Percentiles rank a stretch among this genome's conserved stretches.
These are phyloP conservation scores for Spatulosminthurus flaviceps DNA, from an alignment of 2,888 invertebrate species.

Conservation along the genomic window DNA sequence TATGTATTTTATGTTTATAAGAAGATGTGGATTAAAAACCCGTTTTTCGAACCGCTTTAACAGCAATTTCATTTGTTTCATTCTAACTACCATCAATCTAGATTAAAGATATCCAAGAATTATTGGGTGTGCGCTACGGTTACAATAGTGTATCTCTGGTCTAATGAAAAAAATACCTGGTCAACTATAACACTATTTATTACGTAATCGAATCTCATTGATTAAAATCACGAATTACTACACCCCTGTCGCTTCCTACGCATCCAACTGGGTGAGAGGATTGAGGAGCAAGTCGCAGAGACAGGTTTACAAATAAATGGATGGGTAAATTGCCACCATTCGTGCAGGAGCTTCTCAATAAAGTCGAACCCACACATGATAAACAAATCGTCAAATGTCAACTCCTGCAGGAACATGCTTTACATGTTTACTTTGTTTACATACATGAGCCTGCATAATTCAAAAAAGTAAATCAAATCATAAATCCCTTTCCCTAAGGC, in stretches of 20 bases:
- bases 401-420: background rate
- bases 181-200: background rate
- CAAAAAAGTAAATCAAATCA: background rate
- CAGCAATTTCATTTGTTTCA: background rate
- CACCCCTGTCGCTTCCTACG: background rate
- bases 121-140: constrained; percentile 1
- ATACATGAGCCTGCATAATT: background rate
- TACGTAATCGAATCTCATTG: constrained; percentile 11
- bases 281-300: background rate
- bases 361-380: constrained; percentile 1
- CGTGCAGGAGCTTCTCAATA: background rate
- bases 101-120: background rate
- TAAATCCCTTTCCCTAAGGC: background rate
- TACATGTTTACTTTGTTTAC: background rate
- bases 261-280: background rate
- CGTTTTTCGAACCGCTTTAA: constrained; percentile 8
- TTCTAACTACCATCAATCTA: background rate
- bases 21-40: constrained; percentile 5
- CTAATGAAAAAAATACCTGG: background rate
- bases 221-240: background rate
- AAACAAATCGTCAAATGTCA: constrained; percentile 14
- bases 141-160: too few relatives aligned
- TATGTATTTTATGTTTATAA: too few relatives aligned
- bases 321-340: background rate
- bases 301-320: constrained; percentile 16